Conservation (phyloP, 2,113 vertebrate species). For the Boleophthalmus pectinirostris region DNA sequence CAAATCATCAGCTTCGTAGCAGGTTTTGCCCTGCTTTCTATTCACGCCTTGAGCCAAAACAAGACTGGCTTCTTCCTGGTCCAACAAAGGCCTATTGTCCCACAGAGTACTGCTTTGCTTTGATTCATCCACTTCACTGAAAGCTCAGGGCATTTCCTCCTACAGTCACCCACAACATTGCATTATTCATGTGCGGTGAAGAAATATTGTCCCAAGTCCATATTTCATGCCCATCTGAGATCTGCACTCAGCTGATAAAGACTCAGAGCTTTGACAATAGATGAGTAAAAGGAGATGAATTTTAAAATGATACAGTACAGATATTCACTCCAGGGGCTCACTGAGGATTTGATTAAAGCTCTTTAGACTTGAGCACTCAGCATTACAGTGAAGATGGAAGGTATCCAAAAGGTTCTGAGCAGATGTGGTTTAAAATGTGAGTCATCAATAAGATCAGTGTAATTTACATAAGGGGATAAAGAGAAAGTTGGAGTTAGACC, state of each 20-base stretch:
- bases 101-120: constrained; percentile 14
- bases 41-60: constrained; percentile 35
- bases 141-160: constrained; percentile 17
- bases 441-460: background rate
- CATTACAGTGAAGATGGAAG: background rate
- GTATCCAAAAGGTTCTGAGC: background rate
- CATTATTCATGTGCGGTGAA: constrained; percentile 27
- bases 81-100: constrained; percentile 60
- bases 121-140: constrained; percentile 2
- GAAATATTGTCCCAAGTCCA: constrained; percentile 35
- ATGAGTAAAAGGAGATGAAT: constrained; percentile 27
- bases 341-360: constrained; percentile 5
- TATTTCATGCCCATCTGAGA: constrained; percentile 16
- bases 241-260: constrained; percentile 2
- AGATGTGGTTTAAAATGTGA: background rate
- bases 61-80: constrained; percentile 32
- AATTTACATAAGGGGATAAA: background rate
- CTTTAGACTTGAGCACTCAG: background rate
- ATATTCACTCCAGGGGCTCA: background rate
- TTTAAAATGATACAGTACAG: background rate
- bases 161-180: constrained; percentile 8
- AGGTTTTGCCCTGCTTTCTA: constrained; percentile 34
- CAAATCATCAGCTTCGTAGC: constrained; percentile 14
- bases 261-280: constrained; percentile 15
- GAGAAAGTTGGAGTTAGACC: background rate